Percentiles rank a stretch among this genome's conserved stretches.
Conservation (phyloP, 2,113 vertebrate species). For the Anolis sagrei region DNA sequence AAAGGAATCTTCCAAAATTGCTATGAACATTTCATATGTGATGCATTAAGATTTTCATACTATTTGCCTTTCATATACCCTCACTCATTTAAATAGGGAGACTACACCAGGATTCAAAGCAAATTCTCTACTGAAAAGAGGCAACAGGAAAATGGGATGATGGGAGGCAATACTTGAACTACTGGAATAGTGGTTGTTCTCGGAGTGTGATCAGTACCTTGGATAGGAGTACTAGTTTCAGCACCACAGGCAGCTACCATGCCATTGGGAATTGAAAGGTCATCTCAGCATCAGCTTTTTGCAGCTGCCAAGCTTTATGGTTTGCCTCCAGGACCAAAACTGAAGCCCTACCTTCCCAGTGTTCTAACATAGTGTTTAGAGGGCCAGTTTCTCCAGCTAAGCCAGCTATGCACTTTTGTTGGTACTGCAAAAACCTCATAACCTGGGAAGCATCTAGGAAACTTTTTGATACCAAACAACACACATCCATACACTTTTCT, state of each 20-base stretch:
- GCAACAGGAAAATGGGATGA: background rate
- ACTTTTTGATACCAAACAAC: too few species aligned
- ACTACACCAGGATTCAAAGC: background rate
- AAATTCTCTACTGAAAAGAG: too few species aligned
- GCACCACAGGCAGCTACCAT: background rate
- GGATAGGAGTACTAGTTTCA: background rate
- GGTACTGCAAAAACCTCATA: too few species aligned
- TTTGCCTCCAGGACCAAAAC: too few species aligned
- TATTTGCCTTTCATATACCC: background rate
- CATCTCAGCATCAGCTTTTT: too few species aligned
- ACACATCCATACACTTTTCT: too few species aligned
- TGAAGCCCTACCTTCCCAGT: too few species aligned
- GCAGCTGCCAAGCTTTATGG: too few species aligned
- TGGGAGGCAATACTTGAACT: background rate
- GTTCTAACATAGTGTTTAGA: too few species aligned
- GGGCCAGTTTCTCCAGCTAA: too few species aligned
- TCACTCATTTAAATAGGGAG: background rate
- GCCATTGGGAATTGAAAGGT: background rate
- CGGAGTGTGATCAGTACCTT: background rate
- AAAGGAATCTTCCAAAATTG: background rate
- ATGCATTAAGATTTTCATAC: background rate
- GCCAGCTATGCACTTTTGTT: too few species aligned
- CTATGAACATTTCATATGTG: slow-evolving; percentile 1
- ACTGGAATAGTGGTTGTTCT: background rate
- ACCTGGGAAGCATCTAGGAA: too few species aligned